Evolutionary conservation across 2,797 vertebrate genomes (phyloP), one percentile per base, ranked within the genome.

Genomic region (Tinamus major): DNA sequence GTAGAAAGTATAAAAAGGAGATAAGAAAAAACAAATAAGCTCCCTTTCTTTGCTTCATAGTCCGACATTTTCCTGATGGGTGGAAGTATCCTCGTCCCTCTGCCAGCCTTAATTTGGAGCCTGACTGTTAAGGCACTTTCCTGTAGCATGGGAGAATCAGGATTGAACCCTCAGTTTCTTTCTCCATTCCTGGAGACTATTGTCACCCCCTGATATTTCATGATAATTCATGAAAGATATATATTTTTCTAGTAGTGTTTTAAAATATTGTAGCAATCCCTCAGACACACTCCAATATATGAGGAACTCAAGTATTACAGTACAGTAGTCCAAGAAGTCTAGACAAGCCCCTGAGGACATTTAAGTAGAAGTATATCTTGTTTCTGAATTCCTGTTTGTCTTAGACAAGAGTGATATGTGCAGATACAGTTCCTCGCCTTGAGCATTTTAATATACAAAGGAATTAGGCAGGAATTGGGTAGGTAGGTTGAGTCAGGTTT

Each of bases 341-440:
- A 55, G 51, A 15, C 51, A 55, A 55, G 29, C 13, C 31, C 31
- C 24, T 7, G 31, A 44, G 53, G 13, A 24, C 0, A 0, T 31
- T 91, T 33, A 85, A 24, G 48, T 72, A 79, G 68, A 92, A 85
- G 0, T 0, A 24, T 61, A 21, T 90, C 79, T 74, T 63, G 19
- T 80, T 92, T 95, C 81, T 61, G 14, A 71, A 90, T 75, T 94
- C 27, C 23, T 95, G 24, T 69, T 55, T 55, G 53, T 55, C 14
- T 64, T 78, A 53, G 11, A 37, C 23, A n/a, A 20, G 27, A 21
- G 0, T 79, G 58, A 74, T 31, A 91, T 85, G 79, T 61, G 37
- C 53, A 62, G 44, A 18, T 21, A 19, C 6, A 41, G 6, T 27
- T 19, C 20, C 8, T 19, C 46, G 33, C 21, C 37, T 16, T 31